Evolutionary conservation across 2,113 vertebrate genomes (phyloP).

Genomic region (Takifugu flavidus): DNA sequence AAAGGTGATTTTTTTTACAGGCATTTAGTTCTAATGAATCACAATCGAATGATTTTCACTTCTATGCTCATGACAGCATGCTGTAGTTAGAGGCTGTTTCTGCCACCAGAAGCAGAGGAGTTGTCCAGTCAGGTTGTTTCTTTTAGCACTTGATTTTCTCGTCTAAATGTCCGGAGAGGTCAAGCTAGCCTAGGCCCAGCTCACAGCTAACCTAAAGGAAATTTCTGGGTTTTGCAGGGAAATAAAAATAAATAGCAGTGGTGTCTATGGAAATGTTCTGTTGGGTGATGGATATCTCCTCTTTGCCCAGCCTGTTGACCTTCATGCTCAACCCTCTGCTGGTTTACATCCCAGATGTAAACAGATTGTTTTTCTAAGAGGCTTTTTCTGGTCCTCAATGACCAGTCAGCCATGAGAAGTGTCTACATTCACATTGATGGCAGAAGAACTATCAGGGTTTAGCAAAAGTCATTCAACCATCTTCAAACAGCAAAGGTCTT

Average conservation of each 20-base stretch:
- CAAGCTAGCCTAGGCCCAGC: slow-evolving; percentile 55
- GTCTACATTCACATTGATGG: too few species aligned
- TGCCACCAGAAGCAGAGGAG: slow-evolving; percentile 42
- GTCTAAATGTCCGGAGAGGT: slow-evolving; percentile 61
- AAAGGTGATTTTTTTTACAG: too few species aligned
- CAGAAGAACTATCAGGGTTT: too few species aligned
- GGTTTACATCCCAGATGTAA: slow-evolving; percentile 44
- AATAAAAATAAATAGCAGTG: slow-evolving; percentile 67
- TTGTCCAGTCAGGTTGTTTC: slow-evolving; percentile 61
- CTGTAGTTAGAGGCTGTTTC: slow-evolving; percentile 12
- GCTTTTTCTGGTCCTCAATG: too few species aligned
- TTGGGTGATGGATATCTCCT: slow-evolving; percentile 59
- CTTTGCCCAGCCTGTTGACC: slow-evolving; percentile 42
- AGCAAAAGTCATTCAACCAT: too few species aligned
- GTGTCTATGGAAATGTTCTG: slow-evolving; percentile 45
- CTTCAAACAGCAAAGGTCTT: too few species aligned
- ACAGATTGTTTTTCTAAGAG: not conserved
- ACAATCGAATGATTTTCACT: too few species aligned
- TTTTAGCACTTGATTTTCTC: slow-evolving; percentile 44
- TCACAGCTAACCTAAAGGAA: slow-evolving; percentile 64
- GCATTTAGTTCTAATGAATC: too few species aligned
- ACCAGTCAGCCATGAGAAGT: too few species aligned
- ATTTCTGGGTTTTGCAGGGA: slow-evolving; percentile 34
- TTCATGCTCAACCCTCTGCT: slow-evolving; percentile 64
- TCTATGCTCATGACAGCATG: not conserved